A percentile compares a stretch with the other conserved stretches of the same genome.
phyloP scores from a whole-genome alignment of 2,888 invertebrate genomes.

The Cantharis lateralis region DNA sequence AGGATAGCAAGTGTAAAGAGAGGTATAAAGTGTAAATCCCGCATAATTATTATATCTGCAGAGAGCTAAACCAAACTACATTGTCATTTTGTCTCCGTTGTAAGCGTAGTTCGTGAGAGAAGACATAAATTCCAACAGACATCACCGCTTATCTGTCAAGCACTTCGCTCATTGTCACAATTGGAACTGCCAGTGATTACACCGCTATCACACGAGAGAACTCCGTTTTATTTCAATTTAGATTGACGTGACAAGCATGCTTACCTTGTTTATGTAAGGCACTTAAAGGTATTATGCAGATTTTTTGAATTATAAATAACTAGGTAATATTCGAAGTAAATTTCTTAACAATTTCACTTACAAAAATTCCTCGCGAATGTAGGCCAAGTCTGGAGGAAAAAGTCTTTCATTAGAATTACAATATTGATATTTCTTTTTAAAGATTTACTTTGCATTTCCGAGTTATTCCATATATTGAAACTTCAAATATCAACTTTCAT shows the following conservation, averaged over 20 bases:
- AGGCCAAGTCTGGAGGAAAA: not conserved
- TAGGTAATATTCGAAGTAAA: not conserved
- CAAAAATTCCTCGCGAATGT: not conserved
- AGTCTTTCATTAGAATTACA: not conserved
- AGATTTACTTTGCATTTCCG: not conserved
- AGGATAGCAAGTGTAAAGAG: constrained; percentile 11
- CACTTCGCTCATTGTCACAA: constrained; percentile 41
- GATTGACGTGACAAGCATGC: constrained; percentile 22
- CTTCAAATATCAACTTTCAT: not conserved
- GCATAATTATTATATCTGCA: constrained; percentile 36
- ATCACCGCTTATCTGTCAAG: constrained; percentile 39
- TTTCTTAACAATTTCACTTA: not conserved
- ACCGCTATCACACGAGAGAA: constrained; percentile 31
- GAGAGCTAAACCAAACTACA: constrained; percentile 36
- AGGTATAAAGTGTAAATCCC: constrained; percentile 16
- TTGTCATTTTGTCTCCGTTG: constrained; percentile 29
- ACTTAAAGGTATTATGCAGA: not conserved
- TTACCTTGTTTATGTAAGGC: constrained; percentile 17
- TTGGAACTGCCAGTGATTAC: constrained; percentile 37
- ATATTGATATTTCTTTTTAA: not conserved
- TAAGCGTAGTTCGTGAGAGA: constrained; percentile 29
- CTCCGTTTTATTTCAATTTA: constrained; percentile 27
- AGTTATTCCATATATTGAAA: not conserved
- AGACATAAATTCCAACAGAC: constrained; percentile 35
- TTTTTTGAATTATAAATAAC: not conserved